A percentile compares a stretch with the other conserved stretches of the same genome.
phyloP scores from a whole-genome alignment of 2,797 vertebrate genomes.

The Paguma larvata region DNA sequence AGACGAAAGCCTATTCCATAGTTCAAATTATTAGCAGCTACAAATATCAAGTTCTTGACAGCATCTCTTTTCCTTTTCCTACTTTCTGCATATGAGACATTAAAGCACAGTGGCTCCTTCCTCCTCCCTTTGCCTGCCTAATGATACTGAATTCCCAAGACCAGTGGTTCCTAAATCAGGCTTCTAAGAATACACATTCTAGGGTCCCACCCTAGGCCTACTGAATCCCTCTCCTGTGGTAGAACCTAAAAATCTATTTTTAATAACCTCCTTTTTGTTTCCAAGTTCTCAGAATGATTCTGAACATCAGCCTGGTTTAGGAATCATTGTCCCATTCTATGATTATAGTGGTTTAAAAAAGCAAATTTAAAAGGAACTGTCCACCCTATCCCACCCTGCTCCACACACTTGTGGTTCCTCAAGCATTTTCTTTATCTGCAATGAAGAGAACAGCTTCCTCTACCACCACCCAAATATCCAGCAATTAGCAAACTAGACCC shows the following conservation, averaged over 20 bases:
- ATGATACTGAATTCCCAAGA: not conserved
- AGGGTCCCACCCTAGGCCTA: not conserved
- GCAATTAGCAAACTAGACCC: conserved; percentile 78
- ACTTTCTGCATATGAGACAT: not conserved
- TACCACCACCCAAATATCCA: conserved; percentile 36
- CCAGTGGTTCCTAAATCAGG: not conserved
- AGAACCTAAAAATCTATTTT: conserved; percentile 58
- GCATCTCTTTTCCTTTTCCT: conserved; percentile 62
- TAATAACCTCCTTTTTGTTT: conserved; percentile 43
- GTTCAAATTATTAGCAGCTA: conserved; percentile 47
- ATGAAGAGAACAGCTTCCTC: conserved; percentile 54
- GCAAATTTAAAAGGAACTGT: conserved; percentile 27
- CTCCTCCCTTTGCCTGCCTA: conserved; percentile 16
- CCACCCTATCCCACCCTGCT: not conserved
- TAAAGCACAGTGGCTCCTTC: not conserved
- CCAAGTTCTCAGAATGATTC: conserved; percentile 52
- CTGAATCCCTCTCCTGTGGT: not conserved
- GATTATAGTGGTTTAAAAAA: not conserved
- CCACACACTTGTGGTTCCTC: conserved; percentile 14
- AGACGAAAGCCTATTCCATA: conserved; percentile 49
- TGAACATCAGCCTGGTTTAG: conserved; percentile 44
- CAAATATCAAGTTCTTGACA: conserved; percentile 70
- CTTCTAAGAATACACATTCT: not conserved
- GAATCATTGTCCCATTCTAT: not conserved
- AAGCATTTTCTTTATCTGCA: conserved; percentile 69